Evolutionary conservation across 2,113 vertebrate species (phyloP), one percentile per base, ranked within the genome.

Genomic region (Ovibos moschatus): DNA sequence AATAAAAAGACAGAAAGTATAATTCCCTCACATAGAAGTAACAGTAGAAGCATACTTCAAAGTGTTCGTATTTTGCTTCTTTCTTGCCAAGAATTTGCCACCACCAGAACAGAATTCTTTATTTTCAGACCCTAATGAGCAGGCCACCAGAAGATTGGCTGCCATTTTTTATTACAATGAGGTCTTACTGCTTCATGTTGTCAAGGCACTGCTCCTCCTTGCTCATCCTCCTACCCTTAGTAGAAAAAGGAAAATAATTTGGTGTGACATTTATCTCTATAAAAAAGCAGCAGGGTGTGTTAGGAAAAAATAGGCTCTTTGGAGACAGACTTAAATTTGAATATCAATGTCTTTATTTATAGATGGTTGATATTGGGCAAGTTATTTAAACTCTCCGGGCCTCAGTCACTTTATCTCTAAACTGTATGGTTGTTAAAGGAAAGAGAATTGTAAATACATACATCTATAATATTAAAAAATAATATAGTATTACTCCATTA

Each of bases 161-260:
- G 28, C 64, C 81, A 50, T 89, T 90, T 87, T 92, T 81, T 96
- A 95, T 86, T 89, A 83, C 84, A 96, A 15, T 81, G 33, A 95
- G 12, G 33, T 90, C 9, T 79, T 67, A 78, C 14, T 62, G 47
- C 55, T 95, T 95, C 67, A 19, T 40, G 43, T 40, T 94, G 64
- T 91, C 57, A 95, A 95, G 19, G 85, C 36, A 87, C 25, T 84
- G 40, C n/a, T 85, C 58, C 82, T 87, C 50, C n/a, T 53, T 43
- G 27, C 50, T 93, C 36, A n/a, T 92, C 33, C 27, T 78, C 13
- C 33, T 76, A 30, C 23, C 16, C 40, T 45, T 50, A 30, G 33
- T 12, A 67, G 28, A 58, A 97, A 78, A 47, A 89, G 17, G 57
- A 95, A 84, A 84, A 88, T 79, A 88, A 91, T 83, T 85, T 88